Percentiles rank a stretch among this genome's conserved stretches.
Conservation (phyloP, 2,888 invertebrate species). For the Tricholauxania praeusta region DNA sequence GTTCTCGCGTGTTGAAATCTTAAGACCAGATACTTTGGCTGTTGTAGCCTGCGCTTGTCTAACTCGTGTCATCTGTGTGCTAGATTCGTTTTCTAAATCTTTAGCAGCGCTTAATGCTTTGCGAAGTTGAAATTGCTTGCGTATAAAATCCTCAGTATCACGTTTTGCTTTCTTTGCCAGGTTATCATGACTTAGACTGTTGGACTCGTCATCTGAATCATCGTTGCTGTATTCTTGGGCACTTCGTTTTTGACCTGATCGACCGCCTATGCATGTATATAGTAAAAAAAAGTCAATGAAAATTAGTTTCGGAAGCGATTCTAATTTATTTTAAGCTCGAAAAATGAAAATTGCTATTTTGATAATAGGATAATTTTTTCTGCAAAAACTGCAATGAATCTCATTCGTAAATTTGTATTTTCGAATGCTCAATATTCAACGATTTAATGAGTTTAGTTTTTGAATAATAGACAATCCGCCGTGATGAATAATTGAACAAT, state of each 20-base stretch:
- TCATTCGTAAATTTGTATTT: too few relatives aligned
- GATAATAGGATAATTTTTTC: too few relatives aligned
- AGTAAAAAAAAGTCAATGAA: background rate
- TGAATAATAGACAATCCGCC: too few relatives aligned
- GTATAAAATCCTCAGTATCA: constrained; percentile 78
- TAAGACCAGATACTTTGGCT: constrained; percentile 82
- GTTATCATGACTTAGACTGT: constrained; percentile 60
- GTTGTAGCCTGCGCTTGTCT: constrained; percentile 80
- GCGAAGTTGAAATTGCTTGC: constrained; percentile 82
- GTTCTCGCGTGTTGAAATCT: constrained; percentile 79
- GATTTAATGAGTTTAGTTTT: too few relatives aligned
- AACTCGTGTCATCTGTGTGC: constrained; percentile 76
- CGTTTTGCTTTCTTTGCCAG: constrained; percentile 70
- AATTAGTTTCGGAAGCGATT: too few relatives aligned
- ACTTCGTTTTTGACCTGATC: constrained; percentile 52
- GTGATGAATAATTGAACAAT: too few relatives aligned
- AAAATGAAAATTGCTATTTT: too few relatives aligned
- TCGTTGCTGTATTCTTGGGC: constrained; percentile 66
- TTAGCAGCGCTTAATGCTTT: constrained; percentile 66
- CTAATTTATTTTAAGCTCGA: too few relatives aligned
- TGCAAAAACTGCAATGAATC: too few relatives aligned
- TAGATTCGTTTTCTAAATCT: constrained; percentile 70
- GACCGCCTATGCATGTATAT: constrained; percentile 55
- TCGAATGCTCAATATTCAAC: too few relatives aligned
- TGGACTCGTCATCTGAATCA: constrained; percentile 69